Base-by-base conservation (phyloP, 2,888 invertebrate genomes). In the Tachina lurida region DNA sequence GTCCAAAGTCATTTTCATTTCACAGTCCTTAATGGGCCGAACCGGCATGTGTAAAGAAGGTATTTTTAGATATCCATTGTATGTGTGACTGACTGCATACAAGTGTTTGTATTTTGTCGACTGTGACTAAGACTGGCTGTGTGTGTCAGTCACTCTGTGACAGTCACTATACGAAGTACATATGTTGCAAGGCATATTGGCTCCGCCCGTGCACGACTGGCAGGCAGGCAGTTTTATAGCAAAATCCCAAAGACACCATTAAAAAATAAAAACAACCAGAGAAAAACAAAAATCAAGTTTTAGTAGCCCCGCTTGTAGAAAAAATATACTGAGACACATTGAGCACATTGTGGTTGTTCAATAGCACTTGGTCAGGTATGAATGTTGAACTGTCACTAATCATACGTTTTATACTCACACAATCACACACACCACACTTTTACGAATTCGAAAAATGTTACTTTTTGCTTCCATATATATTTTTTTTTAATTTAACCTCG, bases 301-400 rank as follows among this genome's bases (percentile, higher is more conserved):
- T 10, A 19, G n/a, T 22, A 43, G 19, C 12, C 10, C 10, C 22
- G 47, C 13, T 54, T 52, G n/a, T 49, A 22, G 31, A 31, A 31
- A n/a, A 47, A 67, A 31, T 45, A 3, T 4, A 10, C 19, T 67
- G 10, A 3, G 10, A 43, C 43, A 68, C 15, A 45, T 3, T 47
- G 5, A 45, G 22, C 8, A 49, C 47, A 41, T 76, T 63, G 77
- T 79, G 62, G 43, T 67, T 63, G 17, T 15, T 12, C 60, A 62
- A 62, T 58, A 78, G 74, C 31, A 7, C 56, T 68, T 70, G 68
- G 19, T 74, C 77, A 58, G 43, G 31, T 49, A 77, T 70, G 62
- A 71, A 71, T 63, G 63, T 22, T 63, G 63, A 74, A 74, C 68
- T 83, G 79, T 76, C 83, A 83, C 79, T 76, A 76, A 83, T 83